A percentile compares a stretch with the other conserved stretches of the same genome.
phyloP scores from a whole-genome alignment of 2,888 invertebrate species.

The Dicroscelio sp. region DNA sequence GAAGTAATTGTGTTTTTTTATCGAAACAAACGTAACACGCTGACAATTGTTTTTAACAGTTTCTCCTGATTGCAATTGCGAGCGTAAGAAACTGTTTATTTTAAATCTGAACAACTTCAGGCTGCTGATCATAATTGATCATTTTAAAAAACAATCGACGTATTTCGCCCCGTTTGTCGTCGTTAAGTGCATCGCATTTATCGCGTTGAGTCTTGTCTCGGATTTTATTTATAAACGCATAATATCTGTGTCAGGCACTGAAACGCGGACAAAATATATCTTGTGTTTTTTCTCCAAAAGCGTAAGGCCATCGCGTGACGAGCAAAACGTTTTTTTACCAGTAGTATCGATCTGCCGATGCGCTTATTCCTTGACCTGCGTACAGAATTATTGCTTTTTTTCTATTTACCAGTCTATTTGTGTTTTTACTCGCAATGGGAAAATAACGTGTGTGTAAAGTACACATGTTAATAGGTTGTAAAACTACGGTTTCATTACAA shows the following conservation, averaged over 20 bases:
- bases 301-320: slow-evolving; percentile 75
- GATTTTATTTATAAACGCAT: neutral
- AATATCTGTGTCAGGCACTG: slow-evolving; percentile 19
- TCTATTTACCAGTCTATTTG: slow-evolving; percentile 68
- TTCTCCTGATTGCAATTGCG: too few relatives aligned
- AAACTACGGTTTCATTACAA: slow-evolving; percentile 64
- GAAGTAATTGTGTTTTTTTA: slow-evolving; percentile 17
- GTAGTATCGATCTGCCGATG: slow-evolving; percentile 71
- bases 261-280: slow-evolving; percentile 41
- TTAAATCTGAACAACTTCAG: neutral
- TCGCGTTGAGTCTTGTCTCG: neutral
- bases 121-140: slow-evolving; percentile 1
- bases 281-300: slow-evolving; percentile 60
- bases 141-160: neutral
- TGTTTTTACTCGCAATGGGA: slow-evolving; percentile 53
- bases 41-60: neutral
- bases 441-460: slow-evolving; percentile 50
- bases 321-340: slow-evolving; percentile 63
- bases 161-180: neutral
- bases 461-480: slow-evolving; percentile 70
- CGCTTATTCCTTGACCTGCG: slow-evolving; percentile 80
- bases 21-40: neutral
- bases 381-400: slow-evolving; percentile 77
- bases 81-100: neutral
- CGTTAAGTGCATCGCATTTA: neutral